phyloP scores from a whole-genome alignment of 2,797 vertebrate genomes.

The Momotus momota region DNA sequence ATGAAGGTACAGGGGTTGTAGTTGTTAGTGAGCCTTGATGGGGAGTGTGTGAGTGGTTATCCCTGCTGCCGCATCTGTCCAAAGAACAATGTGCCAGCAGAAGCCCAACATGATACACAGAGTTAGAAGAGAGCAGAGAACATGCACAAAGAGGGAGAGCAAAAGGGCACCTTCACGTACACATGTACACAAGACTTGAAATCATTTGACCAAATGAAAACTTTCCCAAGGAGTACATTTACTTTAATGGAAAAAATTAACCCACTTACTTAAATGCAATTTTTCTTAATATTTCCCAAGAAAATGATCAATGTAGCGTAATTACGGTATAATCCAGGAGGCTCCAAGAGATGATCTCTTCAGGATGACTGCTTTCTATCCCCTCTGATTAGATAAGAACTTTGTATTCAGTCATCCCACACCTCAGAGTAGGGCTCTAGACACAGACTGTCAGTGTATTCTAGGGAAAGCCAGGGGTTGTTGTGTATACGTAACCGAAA shows the following conservation, averaged over 20 bases:
- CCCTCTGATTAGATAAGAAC: neutral
- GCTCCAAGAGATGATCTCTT: neutral
- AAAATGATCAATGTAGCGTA: neutral
- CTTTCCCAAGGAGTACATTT: neutral
- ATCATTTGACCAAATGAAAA: neutral
- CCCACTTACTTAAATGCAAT: neutral
- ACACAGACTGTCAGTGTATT: neutral
- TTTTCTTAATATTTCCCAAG: neutral
- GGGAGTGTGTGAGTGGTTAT: accelerated
- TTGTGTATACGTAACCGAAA: neutral
- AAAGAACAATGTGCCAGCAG: neutral
- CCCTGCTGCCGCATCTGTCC: neutral
- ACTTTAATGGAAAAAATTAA: neutral
- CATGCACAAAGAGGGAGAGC: too few relatives aligned
- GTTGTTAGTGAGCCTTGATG: neutral
- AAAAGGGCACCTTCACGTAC: neutral
- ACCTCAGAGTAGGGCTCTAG: neutral
- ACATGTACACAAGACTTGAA: neutral
- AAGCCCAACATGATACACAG: neutral
- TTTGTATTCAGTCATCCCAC: neutral
- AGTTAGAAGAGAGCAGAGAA: neutral
- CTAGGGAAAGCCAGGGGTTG: neutral
- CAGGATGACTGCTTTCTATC: neutral
- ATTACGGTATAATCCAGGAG: neutral
- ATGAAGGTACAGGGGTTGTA: neutral